These are phyloP conservation scores for Dipodomys stephensi DNA, from an alignment of 2,113 vertebrate species.

Conservation along the genomic window DNA sequence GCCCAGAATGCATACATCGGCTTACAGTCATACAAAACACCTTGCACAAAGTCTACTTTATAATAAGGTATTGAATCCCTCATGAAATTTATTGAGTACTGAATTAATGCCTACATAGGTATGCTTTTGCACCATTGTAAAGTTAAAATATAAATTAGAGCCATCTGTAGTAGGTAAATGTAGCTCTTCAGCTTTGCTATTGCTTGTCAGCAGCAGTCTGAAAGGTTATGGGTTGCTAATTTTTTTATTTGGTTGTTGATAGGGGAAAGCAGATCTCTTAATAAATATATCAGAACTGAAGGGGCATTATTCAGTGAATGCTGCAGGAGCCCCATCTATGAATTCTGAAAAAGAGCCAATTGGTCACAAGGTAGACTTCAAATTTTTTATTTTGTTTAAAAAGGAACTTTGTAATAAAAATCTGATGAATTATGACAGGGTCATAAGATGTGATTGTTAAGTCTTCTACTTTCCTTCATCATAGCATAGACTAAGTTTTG, in stretches of 20 bases:
- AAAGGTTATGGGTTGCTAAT: background rate
- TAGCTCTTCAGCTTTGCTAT: background rate
- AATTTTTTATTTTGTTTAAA: background rate
- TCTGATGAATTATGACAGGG: background rate
- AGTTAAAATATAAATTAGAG: background rate
- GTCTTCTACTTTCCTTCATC: background rate
- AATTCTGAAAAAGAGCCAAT: conserved; percentile 19
- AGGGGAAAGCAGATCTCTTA: background rate
- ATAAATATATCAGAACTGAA: background rate
- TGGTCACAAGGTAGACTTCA: background rate
- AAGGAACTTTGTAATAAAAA: background rate
- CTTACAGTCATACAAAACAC: background rate
- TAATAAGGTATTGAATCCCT: background rate
- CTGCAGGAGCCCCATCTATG: background rate
- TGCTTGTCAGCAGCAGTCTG: background rate
- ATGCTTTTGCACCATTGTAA: background rate
- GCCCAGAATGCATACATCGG: background rate
- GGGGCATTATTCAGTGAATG: background rate
- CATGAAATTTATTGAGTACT: background rate
- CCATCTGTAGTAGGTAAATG: background rate
- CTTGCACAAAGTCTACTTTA: background rate
- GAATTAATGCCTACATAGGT: background rate
- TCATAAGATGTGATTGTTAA: background rate
- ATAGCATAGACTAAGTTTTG: background rate
- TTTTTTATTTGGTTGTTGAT: background rate